phyloP scores from a whole-genome alignment of 2,888 invertebrate species.

The Mythimna pallens region DNA sequence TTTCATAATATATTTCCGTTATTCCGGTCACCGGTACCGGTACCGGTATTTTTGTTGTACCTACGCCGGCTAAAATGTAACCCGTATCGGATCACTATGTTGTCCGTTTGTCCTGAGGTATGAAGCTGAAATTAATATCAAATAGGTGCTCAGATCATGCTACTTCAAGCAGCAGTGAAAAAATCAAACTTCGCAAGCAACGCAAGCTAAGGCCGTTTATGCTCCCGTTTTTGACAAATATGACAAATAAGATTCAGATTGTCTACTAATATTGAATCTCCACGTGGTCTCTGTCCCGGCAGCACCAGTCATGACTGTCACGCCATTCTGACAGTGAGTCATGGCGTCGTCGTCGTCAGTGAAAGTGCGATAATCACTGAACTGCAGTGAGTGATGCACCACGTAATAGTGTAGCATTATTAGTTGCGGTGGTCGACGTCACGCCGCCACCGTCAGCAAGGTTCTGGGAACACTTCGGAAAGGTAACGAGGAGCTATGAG shows the following conservation, averaged over 20 bases:
- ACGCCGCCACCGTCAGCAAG: background rate
- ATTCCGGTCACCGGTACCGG: too few species aligned
- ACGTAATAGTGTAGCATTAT: constrained; percentile 29
- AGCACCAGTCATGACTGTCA: constrained; percentile 18
- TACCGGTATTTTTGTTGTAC: too few species aligned
- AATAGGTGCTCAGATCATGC: too few species aligned
- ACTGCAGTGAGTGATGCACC: constrained; percentile 16
- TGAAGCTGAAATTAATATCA: too few species aligned
- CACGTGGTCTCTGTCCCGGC: constrained; percentile 13
- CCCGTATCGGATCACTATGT: too few species aligned
- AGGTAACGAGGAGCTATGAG: background rate
- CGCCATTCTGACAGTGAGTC: constrained; percentile 21
- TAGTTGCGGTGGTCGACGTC: constrained; percentile 18
- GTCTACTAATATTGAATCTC: background rate
- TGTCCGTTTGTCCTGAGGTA: too few species aligned
- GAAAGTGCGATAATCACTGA: constrained; percentile 39
- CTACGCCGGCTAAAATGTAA: too few species aligned
- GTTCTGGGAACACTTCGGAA: constrained; percentile 24
- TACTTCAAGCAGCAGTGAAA: too few species aligned
- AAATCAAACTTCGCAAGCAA: too few species aligned
- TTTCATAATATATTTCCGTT: too few species aligned
- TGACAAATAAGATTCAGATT: too few species aligned
- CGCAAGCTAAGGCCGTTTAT: too few species aligned
- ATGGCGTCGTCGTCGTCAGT: constrained; percentile 14
- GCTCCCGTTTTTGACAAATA: background rate